phyloP scores from a whole-genome alignment of 2,113 vertebrate genomes.

The Rhinolophus ferrumequinum region DNA sequence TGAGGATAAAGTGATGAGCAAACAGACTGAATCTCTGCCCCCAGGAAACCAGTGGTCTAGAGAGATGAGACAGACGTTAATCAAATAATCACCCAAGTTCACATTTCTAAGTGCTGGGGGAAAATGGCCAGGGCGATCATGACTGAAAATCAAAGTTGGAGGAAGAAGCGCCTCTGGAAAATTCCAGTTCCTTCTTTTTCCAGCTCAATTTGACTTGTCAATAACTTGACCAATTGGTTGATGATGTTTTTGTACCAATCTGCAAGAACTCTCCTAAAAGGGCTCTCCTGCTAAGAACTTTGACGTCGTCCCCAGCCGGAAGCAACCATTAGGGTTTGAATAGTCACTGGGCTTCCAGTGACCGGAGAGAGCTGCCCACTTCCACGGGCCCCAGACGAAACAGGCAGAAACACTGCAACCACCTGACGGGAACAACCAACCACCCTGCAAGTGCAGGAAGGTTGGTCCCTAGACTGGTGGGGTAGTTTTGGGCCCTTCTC shows the following conservation, averaged over 20 bases:
- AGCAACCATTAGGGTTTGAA: neutral
- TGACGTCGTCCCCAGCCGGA: neutral
- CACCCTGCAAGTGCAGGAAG: neutral
- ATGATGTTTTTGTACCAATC: neutral
- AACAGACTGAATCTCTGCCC: neutral
- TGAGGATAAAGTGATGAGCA: neutral
- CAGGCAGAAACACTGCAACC: neutral
- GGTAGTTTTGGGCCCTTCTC: neutral
- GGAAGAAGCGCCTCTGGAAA: neutral
- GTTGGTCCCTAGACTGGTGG: fast-evolving
- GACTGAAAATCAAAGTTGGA: neutral
- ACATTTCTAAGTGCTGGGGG: neutral
- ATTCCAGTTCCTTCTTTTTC: neutral
- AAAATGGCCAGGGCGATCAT: neutral
- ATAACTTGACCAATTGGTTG: fast-evolving
- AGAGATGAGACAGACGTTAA: neutral
- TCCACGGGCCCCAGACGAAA: neutral
- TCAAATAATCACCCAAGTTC: neutral
- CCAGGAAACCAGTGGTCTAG: neutral
- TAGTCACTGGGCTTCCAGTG: neutral
- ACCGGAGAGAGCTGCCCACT: fast-evolving
- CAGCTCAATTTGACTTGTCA: neutral
- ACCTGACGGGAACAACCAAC: fast-evolving
- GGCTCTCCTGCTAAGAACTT: neutral
- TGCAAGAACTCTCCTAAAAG: neutral